Percentiles rank a stretch among this genome's conserved stretches.
phyloP scores from a whole-genome alignment of 2,888 invertebrate species.

The Alloscopus bannaensis region DNA sequence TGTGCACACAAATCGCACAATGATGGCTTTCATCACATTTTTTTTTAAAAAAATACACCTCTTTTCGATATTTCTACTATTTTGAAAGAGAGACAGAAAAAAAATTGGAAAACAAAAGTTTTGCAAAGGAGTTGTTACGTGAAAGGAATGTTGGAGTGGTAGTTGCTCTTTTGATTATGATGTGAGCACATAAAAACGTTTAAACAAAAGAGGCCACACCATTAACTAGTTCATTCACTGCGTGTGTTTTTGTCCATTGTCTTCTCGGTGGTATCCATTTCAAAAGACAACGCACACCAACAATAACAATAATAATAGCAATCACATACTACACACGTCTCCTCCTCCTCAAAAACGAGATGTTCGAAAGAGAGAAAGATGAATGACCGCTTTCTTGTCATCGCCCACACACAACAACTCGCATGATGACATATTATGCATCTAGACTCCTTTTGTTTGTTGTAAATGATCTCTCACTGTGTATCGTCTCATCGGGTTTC shows the following conservation, averaged over 20 bases:
- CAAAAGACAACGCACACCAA: constrained; percentile 15
- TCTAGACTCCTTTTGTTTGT: background rate
- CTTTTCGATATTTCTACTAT: too few species aligned
- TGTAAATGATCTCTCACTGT: too few species aligned
- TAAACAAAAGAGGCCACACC: background rate
- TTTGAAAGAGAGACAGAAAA: too few species aligned
- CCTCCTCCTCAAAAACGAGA: constrained; percentile 25
- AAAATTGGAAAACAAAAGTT: too few species aligned
- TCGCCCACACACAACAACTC: constrained; percentile 42
- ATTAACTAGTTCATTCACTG: constrained; percentile 10
- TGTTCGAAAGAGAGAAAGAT: too few species aligned
- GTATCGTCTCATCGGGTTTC: too few species aligned
- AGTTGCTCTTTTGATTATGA: too few species aligned
- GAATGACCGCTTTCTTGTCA: constrained; percentile 38
- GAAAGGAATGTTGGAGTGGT: constrained; percentile 15
- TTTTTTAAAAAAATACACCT: too few species aligned
- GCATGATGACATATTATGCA: too few species aligned
- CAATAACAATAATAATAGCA: too few species aligned
- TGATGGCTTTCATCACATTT: too few species aligned
- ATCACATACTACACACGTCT: constrained; percentile 3
- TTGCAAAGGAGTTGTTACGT: constrained; percentile 19
- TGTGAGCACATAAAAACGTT: constrained; percentile 5
- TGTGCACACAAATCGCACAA: too few species aligned
- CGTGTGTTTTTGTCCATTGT: constrained; percentile 16
- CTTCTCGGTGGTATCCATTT: constrained; percentile 17